A percentile compares a stretch with the other conserved stretches of the same genome.
These are phyloP conservation scores for Leptoclinus maculatus DNA, from an alignment of 2,797 vertebrate genomes.

Conservation along the genomic window DNA sequence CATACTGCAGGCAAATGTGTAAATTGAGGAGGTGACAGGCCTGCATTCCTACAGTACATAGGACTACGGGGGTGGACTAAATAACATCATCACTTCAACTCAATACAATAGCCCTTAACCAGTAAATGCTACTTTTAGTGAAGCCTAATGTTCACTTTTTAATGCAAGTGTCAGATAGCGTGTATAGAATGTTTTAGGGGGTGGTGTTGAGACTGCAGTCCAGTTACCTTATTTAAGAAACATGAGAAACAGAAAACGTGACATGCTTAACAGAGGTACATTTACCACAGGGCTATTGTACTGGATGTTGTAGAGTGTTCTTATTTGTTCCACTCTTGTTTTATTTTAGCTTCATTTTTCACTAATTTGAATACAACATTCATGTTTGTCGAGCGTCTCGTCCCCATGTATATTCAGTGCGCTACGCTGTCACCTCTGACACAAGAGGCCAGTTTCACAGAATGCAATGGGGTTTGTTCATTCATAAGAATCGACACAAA, in stretches of 20 bases:
- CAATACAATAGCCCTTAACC: constrained; percentile 42
- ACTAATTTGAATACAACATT: neutral
- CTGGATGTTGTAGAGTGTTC: neutral
- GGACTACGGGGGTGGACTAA: constrained; percentile 37
- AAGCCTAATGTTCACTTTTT: constrained; percentile 42
- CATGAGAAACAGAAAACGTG: neutral
- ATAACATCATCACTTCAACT: constrained; percentile 39
- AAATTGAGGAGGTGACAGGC: constrained; percentile 56
- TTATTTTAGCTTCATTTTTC: neutral
- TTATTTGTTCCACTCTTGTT: neutral
- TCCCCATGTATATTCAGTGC: neutral
- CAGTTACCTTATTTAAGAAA: neutral
- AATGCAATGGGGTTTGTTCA: neutral
- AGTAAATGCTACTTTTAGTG: constrained; percentile 45
- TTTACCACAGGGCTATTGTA: constrained; percentile 1
- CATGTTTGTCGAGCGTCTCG: neutral
- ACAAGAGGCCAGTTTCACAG: neutral
- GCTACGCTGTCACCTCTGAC: neutral
- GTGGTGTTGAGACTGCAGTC: neutral
- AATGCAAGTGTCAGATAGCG: constrained; percentile 20
- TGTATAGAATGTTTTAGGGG: constrained; percentile 12
- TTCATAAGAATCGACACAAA: neutral
- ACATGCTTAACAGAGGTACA: neutral
- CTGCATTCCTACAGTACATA: constrained; percentile 29
- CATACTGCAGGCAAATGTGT: constrained; percentile 44